phyloP scores from a whole-genome alignment of 2,113 vertebrate genomes.

The Gnathonemus longibarbis region DNA sequence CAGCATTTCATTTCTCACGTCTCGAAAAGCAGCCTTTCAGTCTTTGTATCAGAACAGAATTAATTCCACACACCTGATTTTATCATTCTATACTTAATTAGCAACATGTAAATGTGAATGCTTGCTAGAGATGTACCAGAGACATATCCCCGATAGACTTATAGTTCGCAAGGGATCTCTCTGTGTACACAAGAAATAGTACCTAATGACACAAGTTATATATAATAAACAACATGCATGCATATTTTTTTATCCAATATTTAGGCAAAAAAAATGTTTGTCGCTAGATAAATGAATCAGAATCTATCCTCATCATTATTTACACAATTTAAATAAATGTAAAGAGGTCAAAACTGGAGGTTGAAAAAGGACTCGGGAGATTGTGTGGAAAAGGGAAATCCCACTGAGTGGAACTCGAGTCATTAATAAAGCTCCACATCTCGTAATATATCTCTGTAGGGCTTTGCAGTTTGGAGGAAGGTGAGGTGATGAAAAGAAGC shows the following conservation, averaged over 20 bases:
- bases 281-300: background rate
- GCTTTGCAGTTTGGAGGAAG: background rate
- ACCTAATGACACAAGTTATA: background rate
- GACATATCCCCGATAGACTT: background rate
- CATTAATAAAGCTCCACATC: conserved; percentile 5
- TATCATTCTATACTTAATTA: background rate
- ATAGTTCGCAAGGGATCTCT: background rate
- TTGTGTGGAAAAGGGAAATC: background rate
- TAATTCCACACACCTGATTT: background rate
- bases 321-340: background rate
- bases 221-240: background rate
- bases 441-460: background rate
- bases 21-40: background rate
- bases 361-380: background rate
- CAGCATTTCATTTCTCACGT: background rate
- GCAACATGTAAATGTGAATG: background rate
- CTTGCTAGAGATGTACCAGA: background rate
- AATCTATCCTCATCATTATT: background rate
- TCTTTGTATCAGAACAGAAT: background rate
- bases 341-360: background rate
- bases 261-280: background rate
- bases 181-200: background rate
- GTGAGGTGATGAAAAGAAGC: conserved; percentile 4
- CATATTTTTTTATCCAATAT: background rate
- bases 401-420: background rate